These are phyloP conservation scores for Sandelia bainsii DNA, from an alignment of 2,797 vertebrate genomes.

Conservation along the genomic window DNA sequence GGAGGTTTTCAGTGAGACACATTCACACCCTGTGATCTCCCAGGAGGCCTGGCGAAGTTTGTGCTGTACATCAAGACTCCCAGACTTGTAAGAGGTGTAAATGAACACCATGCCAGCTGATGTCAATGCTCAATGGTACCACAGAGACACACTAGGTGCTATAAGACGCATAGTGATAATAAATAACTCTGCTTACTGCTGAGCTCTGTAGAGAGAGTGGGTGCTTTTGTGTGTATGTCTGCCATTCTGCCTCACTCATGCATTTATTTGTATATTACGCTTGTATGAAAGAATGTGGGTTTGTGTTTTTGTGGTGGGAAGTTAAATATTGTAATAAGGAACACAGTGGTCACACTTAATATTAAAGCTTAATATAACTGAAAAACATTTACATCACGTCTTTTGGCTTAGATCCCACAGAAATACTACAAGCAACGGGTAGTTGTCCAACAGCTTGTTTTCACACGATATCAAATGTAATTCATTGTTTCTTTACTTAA, in stretches of 20 bases:
- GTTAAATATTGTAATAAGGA: constrained; percentile 11
- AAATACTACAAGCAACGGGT: constrained; percentile 29
- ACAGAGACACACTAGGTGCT: constrained; percentile 52
- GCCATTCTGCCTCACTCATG: constrained; percentile 4
- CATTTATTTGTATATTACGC: constrained; percentile 24
- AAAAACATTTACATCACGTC: constrained; percentile 56
- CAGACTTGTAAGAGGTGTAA: constrained; percentile 81
- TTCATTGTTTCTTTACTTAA: constrained; percentile 51
- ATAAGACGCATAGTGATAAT: constrained; percentile 64
- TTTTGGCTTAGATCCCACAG: constrained; percentile 33
- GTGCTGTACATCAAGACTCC: constrained; percentile 73
- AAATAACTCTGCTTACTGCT: constrained; percentile 63
- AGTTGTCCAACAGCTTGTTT: constrained; percentile 60
- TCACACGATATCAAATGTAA: constrained; percentile 55
- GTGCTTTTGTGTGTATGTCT: constrained; percentile 24
- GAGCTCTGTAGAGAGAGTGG: constrained; percentile 10
- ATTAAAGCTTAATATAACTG: constrained; percentile 35
- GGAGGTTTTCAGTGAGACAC: constrained; percentile 56
- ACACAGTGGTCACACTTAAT: constrained; percentile 35
- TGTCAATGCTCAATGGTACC: constrained; percentile 63
- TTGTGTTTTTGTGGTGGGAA: constrained; percentile 21
- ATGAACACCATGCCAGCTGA: constrained; percentile 81
- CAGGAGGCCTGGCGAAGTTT: constrained; percentile 63
- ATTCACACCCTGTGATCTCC: constrained; percentile 67
- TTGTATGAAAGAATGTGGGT: constrained; percentile 17